Conservation (phyloP, 2,113 vertebrate genomes). For the Phocoena phocoena region DNA sequence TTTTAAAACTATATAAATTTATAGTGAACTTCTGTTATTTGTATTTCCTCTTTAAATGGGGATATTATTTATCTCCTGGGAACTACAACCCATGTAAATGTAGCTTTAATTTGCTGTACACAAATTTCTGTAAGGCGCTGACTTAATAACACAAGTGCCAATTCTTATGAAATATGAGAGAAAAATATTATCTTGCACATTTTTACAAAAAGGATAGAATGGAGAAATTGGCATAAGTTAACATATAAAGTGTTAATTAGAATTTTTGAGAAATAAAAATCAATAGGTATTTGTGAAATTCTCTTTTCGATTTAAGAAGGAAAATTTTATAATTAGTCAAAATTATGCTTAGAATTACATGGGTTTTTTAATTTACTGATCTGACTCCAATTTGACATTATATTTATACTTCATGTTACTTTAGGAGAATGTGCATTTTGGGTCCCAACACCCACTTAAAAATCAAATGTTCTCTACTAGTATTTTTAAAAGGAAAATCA, state of each 20-base stretch:
- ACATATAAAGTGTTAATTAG: background rate
- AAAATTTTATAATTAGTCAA: background rate
- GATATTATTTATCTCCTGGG: background rate
- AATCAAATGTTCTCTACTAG: background rate
- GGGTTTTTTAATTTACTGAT: background rate
- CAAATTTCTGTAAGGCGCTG: background rate
- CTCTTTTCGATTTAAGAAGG: background rate
- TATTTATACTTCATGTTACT: background rate
- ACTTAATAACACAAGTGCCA: background rate
- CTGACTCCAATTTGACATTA: background rate
- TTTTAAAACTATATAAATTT: background rate
- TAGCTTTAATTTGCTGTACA: background rate
- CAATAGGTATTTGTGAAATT: slow-evolving; percentile 9
- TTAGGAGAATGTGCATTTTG: background rate
- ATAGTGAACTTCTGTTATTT: background rate
- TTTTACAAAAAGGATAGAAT: background rate
- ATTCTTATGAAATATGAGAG: background rate
- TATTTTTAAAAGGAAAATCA: background rate
- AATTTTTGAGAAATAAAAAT: slow-evolving; percentile 9
- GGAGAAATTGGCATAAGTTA: background rate
- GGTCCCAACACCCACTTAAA: background rate
- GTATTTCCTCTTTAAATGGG: background rate
- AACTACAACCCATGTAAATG: background rate
- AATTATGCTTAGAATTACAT: background rate
- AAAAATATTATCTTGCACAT: background rate